A percentile compares a stretch with the other conserved stretches of the same genome.
These are phyloP conservation scores for Cheilosia scutellata DNA, from an alignment of 2,888 invertebrate species.

Conservation along the genomic window DNA sequence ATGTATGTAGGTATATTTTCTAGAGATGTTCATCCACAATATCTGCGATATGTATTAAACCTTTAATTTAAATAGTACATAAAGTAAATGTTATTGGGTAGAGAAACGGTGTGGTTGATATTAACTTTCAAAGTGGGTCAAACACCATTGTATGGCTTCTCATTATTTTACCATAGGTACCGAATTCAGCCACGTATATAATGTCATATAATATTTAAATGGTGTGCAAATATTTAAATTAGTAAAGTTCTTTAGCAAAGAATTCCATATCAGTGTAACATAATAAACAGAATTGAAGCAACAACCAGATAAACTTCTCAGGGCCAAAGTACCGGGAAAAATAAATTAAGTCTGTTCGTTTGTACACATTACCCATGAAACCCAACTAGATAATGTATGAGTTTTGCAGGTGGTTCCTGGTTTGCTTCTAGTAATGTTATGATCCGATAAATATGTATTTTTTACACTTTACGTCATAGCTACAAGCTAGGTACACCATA, in stretches of 20 bases:
- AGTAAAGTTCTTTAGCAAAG: too few species aligned
- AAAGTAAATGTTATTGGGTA: not conserved
- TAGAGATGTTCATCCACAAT: too few species aligned
- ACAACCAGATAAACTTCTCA: not conserved
- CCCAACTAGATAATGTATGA: too few species aligned
- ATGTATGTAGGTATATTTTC: too few species aligned
- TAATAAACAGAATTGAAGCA: not conserved
- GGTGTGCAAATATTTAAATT: too few species aligned
- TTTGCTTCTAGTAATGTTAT: not conserved
- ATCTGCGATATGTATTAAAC: not conserved
- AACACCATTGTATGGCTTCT: not conserved
- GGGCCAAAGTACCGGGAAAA: slow-evolving; percentile 6
- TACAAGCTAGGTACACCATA: too few species aligned
- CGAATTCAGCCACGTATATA: not conserved
- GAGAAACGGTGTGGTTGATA: not conserved
- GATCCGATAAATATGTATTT: not conserved
- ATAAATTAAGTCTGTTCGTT: not conserved
- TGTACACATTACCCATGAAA: too few species aligned
- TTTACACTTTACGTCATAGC: not conserved
- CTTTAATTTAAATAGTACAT: not conserved
- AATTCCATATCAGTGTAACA: not conserved
- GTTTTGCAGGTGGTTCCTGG: too few species aligned
- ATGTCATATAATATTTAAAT: too few species aligned
- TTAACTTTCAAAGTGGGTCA: not conserved
- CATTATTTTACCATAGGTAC: not conserved